Base-by-base conservation (phyloP, 2,888 invertebrate species). In the Tuberolachnus salignus region DNA sequence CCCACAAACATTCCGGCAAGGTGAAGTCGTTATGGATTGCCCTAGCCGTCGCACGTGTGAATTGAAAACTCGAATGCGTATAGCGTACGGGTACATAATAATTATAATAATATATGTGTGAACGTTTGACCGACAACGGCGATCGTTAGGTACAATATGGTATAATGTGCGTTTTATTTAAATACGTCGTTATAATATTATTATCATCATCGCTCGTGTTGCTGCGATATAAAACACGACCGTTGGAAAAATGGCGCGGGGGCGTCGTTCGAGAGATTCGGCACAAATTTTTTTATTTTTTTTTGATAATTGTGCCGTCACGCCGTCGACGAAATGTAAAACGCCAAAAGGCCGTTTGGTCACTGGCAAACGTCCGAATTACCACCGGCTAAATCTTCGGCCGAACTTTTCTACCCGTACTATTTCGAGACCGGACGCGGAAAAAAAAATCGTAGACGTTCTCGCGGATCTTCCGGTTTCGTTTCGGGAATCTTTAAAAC, bases 51-150 rank as follows among this genome's bases (percentile, higher is more conserved):
- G 59, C 59, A 49, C 49, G 59, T 49, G 59, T 49, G 59, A 49
- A 72, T 72, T n/a, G 49, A 49, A 49, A 72, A 59, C 46, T 59
- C 21, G 26, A 59, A 71, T 14, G n/a, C 26, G 13, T 57, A n/a
- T n/a, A 34, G 34, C 6, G 34, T 6, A 34, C 34, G 6, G n/a
- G n/a, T 34, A 21, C 19, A 55, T 44, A 44, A 70, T 44, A 44
- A 70, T 44, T 55, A 34, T 34, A 34, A 34, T 34, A 34, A 34
- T 34, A 34, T 34, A 46, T 67, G n/a, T 70, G 9, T 16, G 21
- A 23, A 55, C 21, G 34, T 21, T 21, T 13, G n/a, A 34, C n/a
- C n/a, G n/a, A n/a, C n/a, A n/a, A n/a, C n/a, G n/a, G 34, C 34
- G 34, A 34, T 34, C 21, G 34, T 21, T 21, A 13, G n/a, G 8